phyloP scores from a whole-genome alignment of 2,113 vertebrate species.

The Delphinus delphis region DNA sequence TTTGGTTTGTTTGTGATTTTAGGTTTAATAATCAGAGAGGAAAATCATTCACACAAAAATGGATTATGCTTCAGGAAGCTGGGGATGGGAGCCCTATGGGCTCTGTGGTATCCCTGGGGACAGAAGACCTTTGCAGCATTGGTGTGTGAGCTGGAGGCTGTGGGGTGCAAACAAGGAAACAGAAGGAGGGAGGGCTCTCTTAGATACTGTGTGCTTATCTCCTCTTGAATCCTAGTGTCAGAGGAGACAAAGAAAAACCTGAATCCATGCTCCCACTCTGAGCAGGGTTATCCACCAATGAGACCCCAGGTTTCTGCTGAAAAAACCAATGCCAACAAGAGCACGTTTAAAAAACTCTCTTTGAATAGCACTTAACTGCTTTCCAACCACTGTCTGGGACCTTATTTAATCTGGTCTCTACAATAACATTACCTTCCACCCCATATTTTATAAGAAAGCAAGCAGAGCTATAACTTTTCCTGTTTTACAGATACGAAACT shows the following conservation, averaged over 20 bases:
- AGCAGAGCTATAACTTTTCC: not conserved
- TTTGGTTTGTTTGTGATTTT: conserved; percentile 1
- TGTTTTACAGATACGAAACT: not conserved
- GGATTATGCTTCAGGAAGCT: not conserved
- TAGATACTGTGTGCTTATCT: not conserved
- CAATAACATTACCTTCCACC: not conserved
- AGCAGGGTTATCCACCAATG: not conserved
- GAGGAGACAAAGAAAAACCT: not conserved
- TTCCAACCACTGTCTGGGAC: not conserved
- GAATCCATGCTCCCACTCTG: not conserved
- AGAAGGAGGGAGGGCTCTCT: not conserved
- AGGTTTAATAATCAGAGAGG: not conserved
- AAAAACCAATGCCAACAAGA: not conserved
- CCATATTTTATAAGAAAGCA: not conserved
- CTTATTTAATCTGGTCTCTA: not conserved
- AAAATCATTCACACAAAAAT: not conserved
- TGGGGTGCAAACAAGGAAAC: not conserved
- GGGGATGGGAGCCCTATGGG: rapidly evolving
- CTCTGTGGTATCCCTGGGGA: not conserved
- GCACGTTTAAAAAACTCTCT: not conserved
- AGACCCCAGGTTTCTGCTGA: not conserved
- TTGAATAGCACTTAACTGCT: not conserved
- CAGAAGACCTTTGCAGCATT: not conserved
- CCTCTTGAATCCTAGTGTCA: not conserved
- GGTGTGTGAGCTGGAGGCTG: not conserved